These are phyloP conservation scores for Antheraea assamensis DNA, from an alignment of 2,888 invertebrate species.

Conservation along the genomic window DNA sequence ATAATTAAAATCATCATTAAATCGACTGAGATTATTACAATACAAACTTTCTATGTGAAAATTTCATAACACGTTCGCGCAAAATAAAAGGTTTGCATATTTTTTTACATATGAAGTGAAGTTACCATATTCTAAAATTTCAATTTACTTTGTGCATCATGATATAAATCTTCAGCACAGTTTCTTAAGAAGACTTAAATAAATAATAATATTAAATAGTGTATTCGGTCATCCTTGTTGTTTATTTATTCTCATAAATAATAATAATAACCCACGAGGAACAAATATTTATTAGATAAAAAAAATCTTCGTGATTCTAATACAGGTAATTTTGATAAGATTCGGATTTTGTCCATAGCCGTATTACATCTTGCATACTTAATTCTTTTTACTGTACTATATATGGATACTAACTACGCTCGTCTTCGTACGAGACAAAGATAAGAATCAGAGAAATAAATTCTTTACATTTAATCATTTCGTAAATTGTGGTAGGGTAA, in stretches of 20 bases:
- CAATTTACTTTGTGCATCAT: neutral
- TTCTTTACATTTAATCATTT: neutral
- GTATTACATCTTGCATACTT: neutral
- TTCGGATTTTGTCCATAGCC: neutral
- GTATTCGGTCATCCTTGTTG: no score
- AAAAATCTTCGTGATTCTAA: neutral
- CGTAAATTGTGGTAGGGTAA: no score
- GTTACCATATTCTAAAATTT: neutral
- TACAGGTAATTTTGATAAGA: neutral
- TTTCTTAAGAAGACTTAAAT: neutral
- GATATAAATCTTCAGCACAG: neutral
- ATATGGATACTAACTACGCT: neutral
- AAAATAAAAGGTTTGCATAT: conserved; percentile 1
- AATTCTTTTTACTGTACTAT: neutral
- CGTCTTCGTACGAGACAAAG: neutral
- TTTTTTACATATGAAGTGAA: neutral
- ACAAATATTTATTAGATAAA: no score
- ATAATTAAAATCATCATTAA: conserved; percentile 13
- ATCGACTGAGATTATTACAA: conserved; percentile 13
- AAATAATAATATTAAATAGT: neutral
- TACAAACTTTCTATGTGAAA: neutral
- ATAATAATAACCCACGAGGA: no score
- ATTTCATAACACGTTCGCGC: neutral
- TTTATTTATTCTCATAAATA: no score
- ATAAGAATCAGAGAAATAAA: neutral